Evolutionary conservation across 2,888 invertebrate species (phyloP).

Genomic region (Campoletis raptor): DNA sequence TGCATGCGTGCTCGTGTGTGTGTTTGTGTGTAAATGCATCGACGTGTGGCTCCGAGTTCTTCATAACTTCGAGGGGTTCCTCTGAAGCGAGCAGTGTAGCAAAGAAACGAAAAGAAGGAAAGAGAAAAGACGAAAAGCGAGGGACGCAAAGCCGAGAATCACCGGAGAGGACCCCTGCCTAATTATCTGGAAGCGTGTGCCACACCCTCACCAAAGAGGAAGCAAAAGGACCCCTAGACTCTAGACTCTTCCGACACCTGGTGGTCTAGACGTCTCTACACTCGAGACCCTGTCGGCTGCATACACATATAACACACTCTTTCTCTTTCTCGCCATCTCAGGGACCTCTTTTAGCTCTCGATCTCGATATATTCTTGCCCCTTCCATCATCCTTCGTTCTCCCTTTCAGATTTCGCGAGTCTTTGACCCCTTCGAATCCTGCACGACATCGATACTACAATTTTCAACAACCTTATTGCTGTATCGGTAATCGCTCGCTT

Average conservation of each 20-base stretch:
- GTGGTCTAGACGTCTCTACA: slow-evolving; percentile 76
- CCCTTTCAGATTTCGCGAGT: slow-evolving; percentile 58
- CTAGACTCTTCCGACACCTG: slow-evolving; percentile 75
- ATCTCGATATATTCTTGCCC: slow-evolving; percentile 51
- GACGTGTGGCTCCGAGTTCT: slow-evolving; percentile 58
- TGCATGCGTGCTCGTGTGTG: neutral
- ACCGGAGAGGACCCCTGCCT: slow-evolving; percentile 73
- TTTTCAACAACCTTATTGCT: slow-evolving; percentile 24
- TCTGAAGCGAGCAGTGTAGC: slow-evolving; percentile 44
- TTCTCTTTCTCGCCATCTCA: slow-evolving; percentile 3
- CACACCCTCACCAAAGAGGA: slow-evolving; percentile 73
- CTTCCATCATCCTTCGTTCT: neutral
- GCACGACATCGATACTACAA: slow-evolving; percentile 59
- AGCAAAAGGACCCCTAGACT: slow-evolving; percentile 68
- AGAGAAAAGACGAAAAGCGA: slow-evolving; percentile 45
- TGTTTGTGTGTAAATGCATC: slow-evolving; percentile 39
- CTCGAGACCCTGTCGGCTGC: slow-evolving; percentile 65
- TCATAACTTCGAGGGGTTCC: slow-evolving; percentile 71
- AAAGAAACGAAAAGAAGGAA: slow-evolving; percentile 59
- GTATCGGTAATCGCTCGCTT: slow-evolving; percentile 37
- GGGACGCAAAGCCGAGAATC: slow-evolving; percentile 54
- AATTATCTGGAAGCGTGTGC: slow-evolving; percentile 77
- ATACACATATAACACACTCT: slow-evolving; percentile 42
- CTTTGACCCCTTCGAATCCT: slow-evolving; percentile 46
- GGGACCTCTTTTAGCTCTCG: slow-evolving; percentile 48